phyloP scores from a whole-genome alignment of 1,140 invertebrate genomes.

The Samia ricini region DNA sequence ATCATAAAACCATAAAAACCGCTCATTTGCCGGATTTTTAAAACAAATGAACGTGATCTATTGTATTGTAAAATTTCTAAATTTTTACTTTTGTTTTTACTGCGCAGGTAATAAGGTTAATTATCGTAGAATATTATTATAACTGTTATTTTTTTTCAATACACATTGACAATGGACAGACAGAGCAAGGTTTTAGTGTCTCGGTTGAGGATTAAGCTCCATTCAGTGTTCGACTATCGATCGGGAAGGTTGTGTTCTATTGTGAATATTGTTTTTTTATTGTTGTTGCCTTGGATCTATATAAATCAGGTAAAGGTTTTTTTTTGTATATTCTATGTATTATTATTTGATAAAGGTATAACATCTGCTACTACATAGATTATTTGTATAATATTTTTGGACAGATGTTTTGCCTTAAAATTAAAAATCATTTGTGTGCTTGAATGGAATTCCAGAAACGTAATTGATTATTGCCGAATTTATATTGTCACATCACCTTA shows the following conservation, averaged over 20 bases:
- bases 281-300: conserved; percentile 26
- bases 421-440: too few species aligned
- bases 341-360: not conserved
- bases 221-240: conserved; percentile 39
- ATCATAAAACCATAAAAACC: not conserved
- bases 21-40: not conserved
- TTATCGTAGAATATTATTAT: not conserved
- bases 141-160: not conserved
- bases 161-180: not conserved
- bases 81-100: not conserved
- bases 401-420: not conserved
- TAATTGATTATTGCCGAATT: too few species aligned
- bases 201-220: conserved; percentile 9
- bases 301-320: conserved; percentile 31
- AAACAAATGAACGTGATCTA: not conserved
- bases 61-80: not conserved
- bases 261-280: not conserved
- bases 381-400: not conserved
- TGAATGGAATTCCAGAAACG: too few species aligned
- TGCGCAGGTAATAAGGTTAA: not conserved
- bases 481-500: too few species aligned
- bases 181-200: not conserved
- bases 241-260: conserved; percentile 31
- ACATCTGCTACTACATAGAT: not conserved
- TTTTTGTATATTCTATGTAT: conserved; percentile 11